Evolutionary conservation across 2,113 vertebrate genomes (phyloP).

Genomic region (Cheilinus undulatus): DNA sequence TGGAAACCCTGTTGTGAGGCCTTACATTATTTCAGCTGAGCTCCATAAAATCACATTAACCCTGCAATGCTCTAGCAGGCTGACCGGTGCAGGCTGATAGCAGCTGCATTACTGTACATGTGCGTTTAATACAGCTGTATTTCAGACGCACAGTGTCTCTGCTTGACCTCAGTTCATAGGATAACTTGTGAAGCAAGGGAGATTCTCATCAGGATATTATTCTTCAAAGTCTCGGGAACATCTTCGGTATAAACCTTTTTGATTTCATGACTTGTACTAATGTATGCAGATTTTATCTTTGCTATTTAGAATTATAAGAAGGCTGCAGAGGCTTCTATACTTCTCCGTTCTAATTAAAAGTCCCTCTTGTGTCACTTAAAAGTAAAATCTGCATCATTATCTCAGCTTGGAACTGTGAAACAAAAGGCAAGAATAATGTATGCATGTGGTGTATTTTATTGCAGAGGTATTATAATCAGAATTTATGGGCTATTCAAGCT

Average conservation of each 20-base stretch:
- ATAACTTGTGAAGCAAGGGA: conserved; percentile 6
- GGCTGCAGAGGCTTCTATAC: conserved; percentile 19
- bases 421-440: conserved; percentile 6
- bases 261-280: conserved; percentile 33
- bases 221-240: conserved; percentile 1
- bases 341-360: conserved; percentile 11
- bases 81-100: conserved; percentile 34
- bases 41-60: conserved; percentile 38
- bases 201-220: background rate
- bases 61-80: conserved; percentile 16
- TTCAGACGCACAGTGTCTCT: conserved; percentile 4
- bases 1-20: conserved; percentile 13
- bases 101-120: conserved; percentile 2
- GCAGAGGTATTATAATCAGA: background rate
- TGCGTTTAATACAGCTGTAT: conserved; percentile 25
- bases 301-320: conserved; percentile 37
- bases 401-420: background rate
- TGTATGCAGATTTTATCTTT: conserved; percentile 39
- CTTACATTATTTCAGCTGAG: conserved; percentile 30
- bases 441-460: conserved; percentile 7
- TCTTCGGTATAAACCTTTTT: conserved; percentile 13
- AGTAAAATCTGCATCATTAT: conserved; percentile 27
- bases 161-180: conserved; percentile 33
- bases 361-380: conserved; percentile 12
- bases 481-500: conserved; percentile 21